Conservation (phyloP, 2,797 vertebrate genomes). For the Cirrhinus molitorella region DNA sequence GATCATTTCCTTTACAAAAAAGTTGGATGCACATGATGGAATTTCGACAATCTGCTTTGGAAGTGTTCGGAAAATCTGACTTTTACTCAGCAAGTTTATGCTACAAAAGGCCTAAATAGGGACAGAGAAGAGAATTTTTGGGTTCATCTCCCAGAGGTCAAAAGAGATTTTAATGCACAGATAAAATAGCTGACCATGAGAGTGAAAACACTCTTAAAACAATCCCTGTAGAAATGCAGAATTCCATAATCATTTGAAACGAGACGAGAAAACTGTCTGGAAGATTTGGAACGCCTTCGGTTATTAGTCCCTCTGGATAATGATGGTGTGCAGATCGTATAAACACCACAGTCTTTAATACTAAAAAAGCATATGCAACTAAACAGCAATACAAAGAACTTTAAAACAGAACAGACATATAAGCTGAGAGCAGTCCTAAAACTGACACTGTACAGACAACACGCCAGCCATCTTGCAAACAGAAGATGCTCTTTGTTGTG, state of each 20-base stretch:
- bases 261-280: background rate
- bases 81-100: background rate
- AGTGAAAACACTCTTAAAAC: background rate
- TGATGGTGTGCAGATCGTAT: background rate
- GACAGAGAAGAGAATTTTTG: background rate
- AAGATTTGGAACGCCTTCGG: background rate
- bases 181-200: constrained; percentile 11
- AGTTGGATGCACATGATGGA: constrained; percentile 21
- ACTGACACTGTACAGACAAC: constrained; percentile 40
- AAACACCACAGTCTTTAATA: background rate
- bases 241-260: background rate
- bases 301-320: constrained; percentile 26
- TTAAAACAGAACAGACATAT: background rate
- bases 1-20: constrained; percentile 24
- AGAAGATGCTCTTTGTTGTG: constrained; percentile 61
- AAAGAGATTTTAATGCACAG: constrained; percentile 7
- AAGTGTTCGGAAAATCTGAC: constrained; percentile 18
- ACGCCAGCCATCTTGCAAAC: constrained; percentile 52
- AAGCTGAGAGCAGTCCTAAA: background rate
- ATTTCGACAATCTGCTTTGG: constrained; percentile 27
- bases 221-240: background rate
- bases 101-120: background rate
- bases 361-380: background rate
- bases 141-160: constrained; percentile 4
- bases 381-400: constrained; percentile 16